Evolutionary conservation across 2,797 vertebrate genomes (phyloP).

Genomic region (Mionectes olivaceus): DNA sequence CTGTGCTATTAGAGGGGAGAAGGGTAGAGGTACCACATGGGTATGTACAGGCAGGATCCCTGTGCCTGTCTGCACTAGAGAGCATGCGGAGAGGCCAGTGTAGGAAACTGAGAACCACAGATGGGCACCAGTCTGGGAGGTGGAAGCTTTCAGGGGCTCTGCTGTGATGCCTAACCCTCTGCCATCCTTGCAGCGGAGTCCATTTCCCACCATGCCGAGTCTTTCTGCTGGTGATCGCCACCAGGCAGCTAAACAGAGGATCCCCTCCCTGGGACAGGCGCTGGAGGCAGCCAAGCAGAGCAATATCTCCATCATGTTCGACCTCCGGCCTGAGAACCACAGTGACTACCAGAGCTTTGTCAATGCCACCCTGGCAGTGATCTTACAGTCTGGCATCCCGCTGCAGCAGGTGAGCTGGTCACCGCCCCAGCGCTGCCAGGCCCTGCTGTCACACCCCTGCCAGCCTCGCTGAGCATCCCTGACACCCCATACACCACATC

Average conservation of each 20-base stretch:
- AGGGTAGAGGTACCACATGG: not conserved
- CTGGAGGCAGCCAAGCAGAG: conserved; percentile 77
- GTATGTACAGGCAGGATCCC: not conserved
- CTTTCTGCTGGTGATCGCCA: conserved; percentile 76
- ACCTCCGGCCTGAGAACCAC: conserved; percentile 81
- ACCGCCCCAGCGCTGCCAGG: not conserved
- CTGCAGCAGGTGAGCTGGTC: conserved; percentile 76
- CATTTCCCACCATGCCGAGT: conserved; percentile 80
- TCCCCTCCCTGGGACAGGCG: conserved; percentile 81
- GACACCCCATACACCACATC: not conserved
- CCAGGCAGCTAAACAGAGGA: conserved; percentile 73
- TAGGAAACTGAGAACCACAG: not conserved
- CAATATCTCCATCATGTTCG: conserved; percentile 89
- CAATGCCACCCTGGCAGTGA: conserved; percentile 73
- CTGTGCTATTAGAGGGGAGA: not conserved
- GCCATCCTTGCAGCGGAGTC: conserved; percentile 79
- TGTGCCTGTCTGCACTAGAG: not conserved
- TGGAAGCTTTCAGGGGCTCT: not conserved
- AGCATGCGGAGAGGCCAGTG: not conserved
- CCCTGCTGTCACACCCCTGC: not conserved
- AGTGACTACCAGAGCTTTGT: conserved; percentile 75
- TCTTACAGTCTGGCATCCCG: conserved; percentile 76
- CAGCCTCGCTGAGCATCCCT: not conserved
- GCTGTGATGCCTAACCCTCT: not conserved
- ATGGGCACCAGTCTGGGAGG: not conserved